These are phyloP conservation scores for Stichodactyla helianthus DNA, from an alignment of 64 coral and sea anemone genomes.

Conservation along the genomic window DNA sequence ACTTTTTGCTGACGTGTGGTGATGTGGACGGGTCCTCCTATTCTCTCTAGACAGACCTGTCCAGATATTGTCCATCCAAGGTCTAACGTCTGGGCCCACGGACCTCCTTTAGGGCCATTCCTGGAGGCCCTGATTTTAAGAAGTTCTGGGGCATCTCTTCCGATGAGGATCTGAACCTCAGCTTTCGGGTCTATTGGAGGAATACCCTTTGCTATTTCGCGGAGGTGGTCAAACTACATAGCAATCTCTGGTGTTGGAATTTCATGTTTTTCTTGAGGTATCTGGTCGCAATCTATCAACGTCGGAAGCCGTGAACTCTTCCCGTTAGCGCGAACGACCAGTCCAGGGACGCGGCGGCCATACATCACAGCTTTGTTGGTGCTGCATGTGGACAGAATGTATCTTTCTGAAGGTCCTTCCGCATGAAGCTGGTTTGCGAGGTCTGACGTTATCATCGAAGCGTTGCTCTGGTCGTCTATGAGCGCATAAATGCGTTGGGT, in stretches of 20 bases:
- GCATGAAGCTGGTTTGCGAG: not conserved
- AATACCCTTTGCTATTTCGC: conserved; percentile 6
- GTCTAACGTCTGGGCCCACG: not conserved
- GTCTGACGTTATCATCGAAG: conserved; percentile 2
- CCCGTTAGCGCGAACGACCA: not conserved
- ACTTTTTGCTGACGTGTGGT: no score
- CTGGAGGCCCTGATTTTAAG: not conserved
- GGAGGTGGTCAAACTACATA: not conserved
- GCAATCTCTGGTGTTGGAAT: conserved; percentile 1
- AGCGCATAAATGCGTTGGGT: not conserved
- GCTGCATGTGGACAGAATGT: conserved; percentile 18
- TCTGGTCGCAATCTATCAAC: conserved; percentile 28
- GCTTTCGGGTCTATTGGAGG: conserved; percentile 12
- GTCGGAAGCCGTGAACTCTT: conserved; percentile 3
- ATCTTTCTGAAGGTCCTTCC: not conserved
- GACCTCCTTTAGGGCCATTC: conserved; percentile 20
- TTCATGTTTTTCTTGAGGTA: conserved; percentile 16
- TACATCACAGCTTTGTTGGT: not conserved
- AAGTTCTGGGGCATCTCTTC: conserved; percentile 25
- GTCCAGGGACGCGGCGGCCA: not conserved
- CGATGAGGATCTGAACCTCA: not conserved
- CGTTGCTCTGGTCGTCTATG: conserved; percentile 31
- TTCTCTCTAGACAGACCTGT: conserved; percentile 21
- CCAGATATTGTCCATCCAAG: conserved; percentile 34
- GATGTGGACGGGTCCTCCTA: conserved; percentile 27